Conservation (phyloP, 2,888 invertebrate species). For the Lycia hirtaria region DNA sequence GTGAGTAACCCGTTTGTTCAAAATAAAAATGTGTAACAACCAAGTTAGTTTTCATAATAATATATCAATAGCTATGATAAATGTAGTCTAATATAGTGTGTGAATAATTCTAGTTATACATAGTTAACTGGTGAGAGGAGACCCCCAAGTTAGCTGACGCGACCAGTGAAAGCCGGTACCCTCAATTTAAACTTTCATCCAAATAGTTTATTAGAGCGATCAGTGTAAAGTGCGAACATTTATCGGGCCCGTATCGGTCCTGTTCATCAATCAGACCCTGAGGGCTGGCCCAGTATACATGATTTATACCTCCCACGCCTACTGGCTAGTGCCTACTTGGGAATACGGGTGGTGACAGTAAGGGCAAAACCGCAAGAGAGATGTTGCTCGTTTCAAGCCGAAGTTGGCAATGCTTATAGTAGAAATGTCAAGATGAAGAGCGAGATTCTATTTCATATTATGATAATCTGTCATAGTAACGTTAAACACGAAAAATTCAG, state of each 20-base stretch:
- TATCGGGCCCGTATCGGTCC: conserved; percentile 17
- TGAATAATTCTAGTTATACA: too few species aligned
- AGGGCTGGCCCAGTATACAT: conserved; percentile 22
- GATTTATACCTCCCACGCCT: conserved; percentile 29
- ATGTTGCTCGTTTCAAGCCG: background rate
- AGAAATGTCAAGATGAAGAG: too few species aligned
- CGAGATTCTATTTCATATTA: too few species aligned
- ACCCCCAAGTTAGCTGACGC: background rate
- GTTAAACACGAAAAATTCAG: too few species aligned
- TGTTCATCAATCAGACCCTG: conserved; percentile 22
- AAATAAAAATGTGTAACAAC: too few species aligned
- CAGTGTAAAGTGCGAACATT: conserved; percentile 16
- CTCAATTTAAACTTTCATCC: conserved; percentile 5
- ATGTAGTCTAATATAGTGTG: background rate
- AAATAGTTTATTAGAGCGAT: conserved; percentile 16
- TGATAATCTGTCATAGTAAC: too few species aligned
- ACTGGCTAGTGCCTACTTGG: conserved; percentile 6
- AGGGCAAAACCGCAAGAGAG: background rate
- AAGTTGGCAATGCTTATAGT: too few species aligned
- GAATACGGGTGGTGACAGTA: conserved; percentile 1
- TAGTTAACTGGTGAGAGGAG: background rate
- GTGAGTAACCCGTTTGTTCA: too few species aligned
- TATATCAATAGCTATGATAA: background rate
- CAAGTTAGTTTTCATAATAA: background rate
- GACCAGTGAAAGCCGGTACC: background rate